Conservation (phyloP, 2,113 vertebrate genomes). For the Bufo bufo region DNA sequence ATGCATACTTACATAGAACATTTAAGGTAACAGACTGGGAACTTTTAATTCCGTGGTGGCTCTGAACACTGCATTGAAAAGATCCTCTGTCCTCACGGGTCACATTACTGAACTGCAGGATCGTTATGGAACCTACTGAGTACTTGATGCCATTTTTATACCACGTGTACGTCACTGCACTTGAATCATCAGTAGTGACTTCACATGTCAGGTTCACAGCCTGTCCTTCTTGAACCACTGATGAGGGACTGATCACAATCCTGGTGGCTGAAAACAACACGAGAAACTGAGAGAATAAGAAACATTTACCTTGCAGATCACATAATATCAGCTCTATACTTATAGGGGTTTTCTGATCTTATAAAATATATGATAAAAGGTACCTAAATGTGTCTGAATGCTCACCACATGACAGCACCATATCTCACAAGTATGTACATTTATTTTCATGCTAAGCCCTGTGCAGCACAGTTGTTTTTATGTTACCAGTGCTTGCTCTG, state of each 20-base stretch:
- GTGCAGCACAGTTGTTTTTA: neutral
- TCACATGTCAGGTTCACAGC: slow-evolving; percentile 37
- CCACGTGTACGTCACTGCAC: slow-evolving; percentile 13
- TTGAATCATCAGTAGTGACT: neutral
- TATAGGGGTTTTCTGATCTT: no score
- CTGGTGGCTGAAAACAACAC: slow-evolving; percentile 10
- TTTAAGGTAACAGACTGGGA: slow-evolving; percentile 25
- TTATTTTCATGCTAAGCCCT: neutral
- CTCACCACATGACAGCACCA: neutral
- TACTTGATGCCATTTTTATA: slow-evolving; percentile 39
- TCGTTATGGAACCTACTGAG: neutral
- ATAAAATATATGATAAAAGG: neutral
- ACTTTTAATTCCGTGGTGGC: neutral
- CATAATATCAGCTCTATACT: neutral
- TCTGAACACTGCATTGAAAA: slow-evolving; percentile 31
- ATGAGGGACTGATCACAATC: slow-evolving; percentile 33
- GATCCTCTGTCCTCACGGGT: slow-evolving; percentile 2
- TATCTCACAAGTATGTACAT: no score
- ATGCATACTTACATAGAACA: slow-evolving; percentile 31
- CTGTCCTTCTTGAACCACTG: slow-evolving; percentile 30
- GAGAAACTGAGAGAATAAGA: neutral
- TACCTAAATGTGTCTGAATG: neutral
- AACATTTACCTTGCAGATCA: neutral
- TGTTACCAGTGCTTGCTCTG: neutral
- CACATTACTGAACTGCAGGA: neutral